A percentile compares a stretch with the other conserved stretches of the same genome.
Evolutionary conservation across 1,140 invertebrate species (phyloP).

Genomic region (Andrena cerasifolii): DNA sequence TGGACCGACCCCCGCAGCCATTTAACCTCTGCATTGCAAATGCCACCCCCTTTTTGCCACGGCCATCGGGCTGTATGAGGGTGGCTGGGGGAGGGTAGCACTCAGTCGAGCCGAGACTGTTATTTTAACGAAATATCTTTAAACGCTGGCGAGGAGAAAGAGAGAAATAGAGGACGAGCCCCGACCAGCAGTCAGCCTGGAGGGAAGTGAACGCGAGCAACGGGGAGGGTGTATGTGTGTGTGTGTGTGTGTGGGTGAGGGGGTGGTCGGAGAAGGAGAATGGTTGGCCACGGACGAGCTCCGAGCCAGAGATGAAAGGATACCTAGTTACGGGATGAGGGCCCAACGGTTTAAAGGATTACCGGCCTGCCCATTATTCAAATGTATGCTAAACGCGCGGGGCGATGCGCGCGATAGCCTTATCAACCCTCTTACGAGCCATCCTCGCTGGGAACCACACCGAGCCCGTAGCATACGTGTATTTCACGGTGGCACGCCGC

Average conservation of each 20-base stretch:
- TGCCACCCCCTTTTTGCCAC: constrained; percentile 80
- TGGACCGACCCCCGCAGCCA: constrained; percentile 73
- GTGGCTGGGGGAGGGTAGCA: constrained; percentile 42
- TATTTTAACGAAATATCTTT: constrained; percentile 83
- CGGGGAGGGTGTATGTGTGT: constrained; percentile 2
- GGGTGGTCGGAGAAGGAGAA: constrained; percentile 31
- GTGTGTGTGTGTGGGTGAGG: not conserved
- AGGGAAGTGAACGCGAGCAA: constrained; percentile 44
- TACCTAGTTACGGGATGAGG: constrained; percentile 82
- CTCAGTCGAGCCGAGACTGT: constrained; percentile 76
- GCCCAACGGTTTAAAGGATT: constrained; percentile 81
- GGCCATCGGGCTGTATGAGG: constrained; percentile 60
- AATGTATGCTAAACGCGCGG: constrained; percentile 82
- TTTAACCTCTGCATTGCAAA: constrained; percentile 83
- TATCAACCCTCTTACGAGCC: constrained; percentile 78
- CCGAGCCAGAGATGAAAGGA: constrained; percentile 81
- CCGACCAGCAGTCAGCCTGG: constrained; percentile 46
- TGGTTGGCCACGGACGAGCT: constrained; percentile 69
- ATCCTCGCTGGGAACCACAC: constrained; percentile 40
- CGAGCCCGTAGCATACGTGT: constrained; percentile 40
- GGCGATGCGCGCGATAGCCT: constrained; percentile 80
- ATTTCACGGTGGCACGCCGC: constrained; percentile 62
- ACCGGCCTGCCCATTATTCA: constrained; percentile 82
- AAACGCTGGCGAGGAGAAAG: constrained; percentile 72
- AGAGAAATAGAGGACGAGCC: constrained; percentile 59